Evolutionary conservation across 2,113 vertebrate genomes (phyloP).

Genomic region (Pseudorasbora parva): DNA sequence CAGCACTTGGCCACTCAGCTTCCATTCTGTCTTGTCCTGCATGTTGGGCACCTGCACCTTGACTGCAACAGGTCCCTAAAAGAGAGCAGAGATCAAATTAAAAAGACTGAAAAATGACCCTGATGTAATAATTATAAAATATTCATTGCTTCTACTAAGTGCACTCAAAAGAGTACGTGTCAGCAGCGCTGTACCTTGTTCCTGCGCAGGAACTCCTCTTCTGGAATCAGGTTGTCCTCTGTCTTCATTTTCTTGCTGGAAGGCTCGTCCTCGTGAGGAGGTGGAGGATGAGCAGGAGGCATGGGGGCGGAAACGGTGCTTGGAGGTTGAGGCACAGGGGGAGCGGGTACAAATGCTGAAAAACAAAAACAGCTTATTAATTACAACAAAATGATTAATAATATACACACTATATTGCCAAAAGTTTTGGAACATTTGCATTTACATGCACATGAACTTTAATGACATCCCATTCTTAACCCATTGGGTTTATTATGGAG

Average conservation of each 20-base stretch:
- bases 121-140: neutral
- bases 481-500: no score
- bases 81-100: neutral
- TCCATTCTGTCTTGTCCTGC: conserved; percentile 99
- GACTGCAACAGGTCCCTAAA: conserved; percentile 92
- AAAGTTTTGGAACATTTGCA: no score
- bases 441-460: no score
- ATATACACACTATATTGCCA: neutral
- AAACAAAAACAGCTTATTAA: neutral
- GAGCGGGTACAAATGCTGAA: conserved; percentile 94
- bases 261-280: conserved; percentile 93
- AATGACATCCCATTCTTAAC: no score
- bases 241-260: conserved; percentile 95
- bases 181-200: conserved; percentile 82
- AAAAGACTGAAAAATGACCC: neutral
- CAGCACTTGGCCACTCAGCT: conserved; percentile 91
- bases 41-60: conserved; percentile 99
- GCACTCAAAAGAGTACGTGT: neutral
- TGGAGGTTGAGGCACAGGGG: conserved; percentile 88
- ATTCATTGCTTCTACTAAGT: neutral
- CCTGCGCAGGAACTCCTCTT: conserved; percentile 95
- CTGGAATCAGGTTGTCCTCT: conserved; percentile 94
- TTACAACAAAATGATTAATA: neutral
- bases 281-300: conserved; percentile 87
- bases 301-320: conserved; percentile 82